These are phyloP conservation scores for Crenuchus spilurus DNA, from an alignment of 2,797 vertebrate species.

Conservation along the genomic window DNA sequence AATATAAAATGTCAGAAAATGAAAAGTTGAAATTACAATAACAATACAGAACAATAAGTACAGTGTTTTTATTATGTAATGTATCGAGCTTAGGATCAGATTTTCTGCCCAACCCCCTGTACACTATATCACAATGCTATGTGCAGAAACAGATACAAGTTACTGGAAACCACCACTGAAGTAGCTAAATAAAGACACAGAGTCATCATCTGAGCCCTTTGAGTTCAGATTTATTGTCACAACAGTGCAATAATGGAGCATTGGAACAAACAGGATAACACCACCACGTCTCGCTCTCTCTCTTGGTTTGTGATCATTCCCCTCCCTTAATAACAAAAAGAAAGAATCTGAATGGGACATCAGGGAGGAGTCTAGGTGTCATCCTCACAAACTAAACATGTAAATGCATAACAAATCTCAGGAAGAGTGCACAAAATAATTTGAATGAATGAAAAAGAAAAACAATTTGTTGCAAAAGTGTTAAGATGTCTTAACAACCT, in stretches of 20 bases:
- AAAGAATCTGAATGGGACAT: constrained; percentile 27
- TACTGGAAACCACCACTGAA: background rate
- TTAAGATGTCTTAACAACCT: background rate
- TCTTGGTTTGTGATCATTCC: constrained; percentile 35
- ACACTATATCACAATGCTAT: background rate
- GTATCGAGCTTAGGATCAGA: background rate
- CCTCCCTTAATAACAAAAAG: constrained; percentile 23
- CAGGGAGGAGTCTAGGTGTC: background rate
- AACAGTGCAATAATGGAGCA: constrained; percentile 66
- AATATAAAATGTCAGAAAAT: too few species aligned
- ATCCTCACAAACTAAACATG: constrained; percentile 14
- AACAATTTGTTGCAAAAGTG: background rate
- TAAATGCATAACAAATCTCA: constrained; percentile 10
- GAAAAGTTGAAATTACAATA: background rate
- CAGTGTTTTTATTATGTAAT: background rate
- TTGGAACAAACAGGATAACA: constrained; percentile 60
- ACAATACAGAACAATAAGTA: too few species aligned
- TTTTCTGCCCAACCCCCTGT: background rate
- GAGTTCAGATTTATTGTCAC: constrained; percentile 71
- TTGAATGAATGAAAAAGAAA: background rate
- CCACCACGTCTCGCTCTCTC: constrained; percentile 50
- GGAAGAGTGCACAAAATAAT: constrained; percentile 18
- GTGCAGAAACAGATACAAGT: background rate
- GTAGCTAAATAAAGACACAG: constrained; percentile 59
- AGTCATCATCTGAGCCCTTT: constrained; percentile 70